Conservation (phyloP, 2,113 vertebrate species). For the Menura novaehollandiae region DNA sequence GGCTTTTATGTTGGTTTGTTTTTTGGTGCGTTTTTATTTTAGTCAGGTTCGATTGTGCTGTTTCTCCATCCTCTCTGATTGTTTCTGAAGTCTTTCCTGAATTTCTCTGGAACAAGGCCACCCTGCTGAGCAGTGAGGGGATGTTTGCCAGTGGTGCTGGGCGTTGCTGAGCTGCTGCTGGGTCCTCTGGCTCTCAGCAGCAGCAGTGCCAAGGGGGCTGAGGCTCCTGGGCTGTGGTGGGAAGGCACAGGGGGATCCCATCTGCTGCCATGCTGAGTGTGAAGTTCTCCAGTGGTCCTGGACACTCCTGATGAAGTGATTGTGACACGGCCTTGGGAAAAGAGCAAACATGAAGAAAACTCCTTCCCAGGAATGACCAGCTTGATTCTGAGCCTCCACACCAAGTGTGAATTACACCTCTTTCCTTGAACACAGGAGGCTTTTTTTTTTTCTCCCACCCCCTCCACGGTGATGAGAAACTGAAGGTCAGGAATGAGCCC, state of each 20-base stretch:
- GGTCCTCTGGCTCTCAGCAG: neutral
- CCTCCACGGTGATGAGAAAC: neutral
- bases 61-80: neutral
- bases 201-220: neutral
- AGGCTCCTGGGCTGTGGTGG: neutral
- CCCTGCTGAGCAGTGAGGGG: neutral
- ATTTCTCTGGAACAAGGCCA: neutral
- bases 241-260: rapidly evolving
- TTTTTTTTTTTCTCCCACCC: neutral
- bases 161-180: neutral
- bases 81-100: neutral
- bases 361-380: neutral
- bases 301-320: neutral
- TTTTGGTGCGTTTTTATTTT: neutral
- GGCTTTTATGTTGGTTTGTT: neutral
- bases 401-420: neutral
- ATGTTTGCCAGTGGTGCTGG: neutral
- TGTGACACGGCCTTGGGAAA: neutral
- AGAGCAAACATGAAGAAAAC: neutral
- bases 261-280: rapidly evolving
- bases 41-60: neutral
- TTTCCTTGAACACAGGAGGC: conserved; percentile 1
- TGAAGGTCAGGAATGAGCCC: conserved; percentile 39
- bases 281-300: rapidly evolving
- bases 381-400: neutral